These are phyloP conservation scores for Leptobrachium ailaonicum DNA, from an alignment of 2,113 vertebrate species.

Conservation along the genomic window DNA sequence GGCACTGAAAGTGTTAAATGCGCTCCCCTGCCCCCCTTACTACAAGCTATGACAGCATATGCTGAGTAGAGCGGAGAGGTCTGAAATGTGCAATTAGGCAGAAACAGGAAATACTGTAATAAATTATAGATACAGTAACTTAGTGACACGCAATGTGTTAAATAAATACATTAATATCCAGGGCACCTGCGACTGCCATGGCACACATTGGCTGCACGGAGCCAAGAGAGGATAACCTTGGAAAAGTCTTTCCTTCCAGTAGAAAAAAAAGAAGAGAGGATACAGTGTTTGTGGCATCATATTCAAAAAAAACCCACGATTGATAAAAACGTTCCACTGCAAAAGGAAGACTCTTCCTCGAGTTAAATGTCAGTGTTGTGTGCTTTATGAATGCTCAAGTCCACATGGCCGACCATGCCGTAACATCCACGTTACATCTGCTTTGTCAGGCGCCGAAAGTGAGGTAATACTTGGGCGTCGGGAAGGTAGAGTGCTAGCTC, in stretches of 20 bases:
- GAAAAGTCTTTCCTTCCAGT: too few species aligned
- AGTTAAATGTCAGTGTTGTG: too few species aligned
- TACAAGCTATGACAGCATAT: background rate
- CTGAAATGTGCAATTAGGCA: constrained; percentile 6
- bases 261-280: too few species aligned
- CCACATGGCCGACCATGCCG: background rate
- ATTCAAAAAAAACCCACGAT: too few species aligned
- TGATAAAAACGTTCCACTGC: too few species aligned
- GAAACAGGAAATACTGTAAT: background rate
- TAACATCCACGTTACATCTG: constrained; percentile 66
- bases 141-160: background rate
- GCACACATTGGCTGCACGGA: too few species aligned
- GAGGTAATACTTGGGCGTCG: constrained; percentile 91
- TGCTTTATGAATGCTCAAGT: background rate
- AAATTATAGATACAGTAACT: background rate
- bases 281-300: too few species aligned
- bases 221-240: too few species aligned
- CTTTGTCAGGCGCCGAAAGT: constrained; percentile 87
- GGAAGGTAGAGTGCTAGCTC: constrained; percentile 96
- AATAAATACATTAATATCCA: constrained; percentile 1
- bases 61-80: background rate
- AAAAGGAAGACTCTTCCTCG: too few species aligned
- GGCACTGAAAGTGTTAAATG: constrained; percentile 32
- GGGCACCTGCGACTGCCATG: too few species aligned
- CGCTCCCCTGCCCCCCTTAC: background rate